Conservation (phyloP, 1,140 invertebrate species). For the Leptestheria dahalacensis region DNA sequence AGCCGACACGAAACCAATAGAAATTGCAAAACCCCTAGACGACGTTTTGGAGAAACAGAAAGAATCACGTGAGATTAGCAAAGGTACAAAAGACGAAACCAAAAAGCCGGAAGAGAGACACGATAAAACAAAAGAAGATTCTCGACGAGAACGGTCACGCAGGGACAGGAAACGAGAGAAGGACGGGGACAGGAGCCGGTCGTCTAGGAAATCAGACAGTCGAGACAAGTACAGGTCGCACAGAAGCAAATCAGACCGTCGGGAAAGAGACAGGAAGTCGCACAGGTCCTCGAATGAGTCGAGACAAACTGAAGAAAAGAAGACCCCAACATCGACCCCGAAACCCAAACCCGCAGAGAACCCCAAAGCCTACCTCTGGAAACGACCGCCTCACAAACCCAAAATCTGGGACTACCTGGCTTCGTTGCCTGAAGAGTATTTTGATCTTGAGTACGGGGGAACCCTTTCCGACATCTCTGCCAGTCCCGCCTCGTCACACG, state of each 20-base stretch:
- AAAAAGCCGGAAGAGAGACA: neutral
- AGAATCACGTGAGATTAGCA: neutral
- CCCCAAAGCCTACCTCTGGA: constrained; percentile 2
- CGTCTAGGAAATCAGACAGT: neutral
- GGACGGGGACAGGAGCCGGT: neutral
- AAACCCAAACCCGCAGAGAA: neutral
- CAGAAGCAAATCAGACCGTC: constrained; percentile 6
- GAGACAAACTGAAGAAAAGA: neutral
- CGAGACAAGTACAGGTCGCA: neutral
- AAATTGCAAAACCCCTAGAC: neutral
- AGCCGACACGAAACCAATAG: neutral
- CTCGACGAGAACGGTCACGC: constrained; percentile 1
- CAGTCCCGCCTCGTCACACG: constrained; percentile 5
- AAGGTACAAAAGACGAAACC: neutral
- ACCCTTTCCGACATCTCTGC: constrained; percentile 4
- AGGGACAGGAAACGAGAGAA: constrained; percentile 4
- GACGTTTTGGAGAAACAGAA: neutral
- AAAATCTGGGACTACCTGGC: neutral
- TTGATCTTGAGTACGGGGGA: neutral
- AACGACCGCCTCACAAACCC: neutral
- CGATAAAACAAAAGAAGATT: neutral
- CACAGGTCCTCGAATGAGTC: neutral
- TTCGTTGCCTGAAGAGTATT: neutral
- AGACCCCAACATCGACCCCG: neutral
- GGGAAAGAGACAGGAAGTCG: neutral